Evolutionary conservation across 2,888 invertebrate species (phyloP).

Genomic region (Coleophora deauratella): DNA sequence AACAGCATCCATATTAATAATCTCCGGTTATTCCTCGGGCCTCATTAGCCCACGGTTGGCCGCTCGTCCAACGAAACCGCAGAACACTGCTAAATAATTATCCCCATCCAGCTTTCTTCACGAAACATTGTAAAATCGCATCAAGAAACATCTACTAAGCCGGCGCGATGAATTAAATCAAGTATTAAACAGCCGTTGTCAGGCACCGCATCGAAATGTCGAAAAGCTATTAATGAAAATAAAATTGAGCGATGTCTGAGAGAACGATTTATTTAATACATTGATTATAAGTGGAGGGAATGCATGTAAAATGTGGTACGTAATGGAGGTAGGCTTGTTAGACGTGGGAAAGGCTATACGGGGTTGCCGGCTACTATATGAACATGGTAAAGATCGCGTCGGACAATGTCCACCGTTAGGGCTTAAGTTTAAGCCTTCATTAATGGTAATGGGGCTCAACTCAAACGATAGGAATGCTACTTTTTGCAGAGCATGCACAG

Average conservation of each 20-base stretch:
- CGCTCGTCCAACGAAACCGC: conserved; percentile 61
- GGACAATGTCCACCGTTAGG: conserved; percentile 65
- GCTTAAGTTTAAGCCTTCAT: conserved; percentile 57
- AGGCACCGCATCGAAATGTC: conserved; percentile 49
- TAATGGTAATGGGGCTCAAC: conserved; percentile 63
- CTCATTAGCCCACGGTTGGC: conserved; percentile 60
- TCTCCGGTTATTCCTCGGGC: conserved; percentile 57
- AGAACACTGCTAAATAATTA: conserved; percentile 70
- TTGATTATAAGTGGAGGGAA: conserved; percentile 64
- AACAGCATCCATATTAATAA: conserved; percentile 65
- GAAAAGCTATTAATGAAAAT: conserved; percentile 65
- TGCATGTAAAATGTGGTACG: conserved; percentile 63
- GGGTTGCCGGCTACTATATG: conserved; percentile 28
- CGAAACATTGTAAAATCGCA: conserved; percentile 59
- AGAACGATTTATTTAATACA: conserved; percentile 67
- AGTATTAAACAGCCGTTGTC: conserved; percentile 56
- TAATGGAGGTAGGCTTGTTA: conserved; percentile 69
- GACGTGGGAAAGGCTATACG: conserved; percentile 58
- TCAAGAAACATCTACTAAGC: conserved; percentile 62
- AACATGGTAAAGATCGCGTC: conserved; percentile 52
- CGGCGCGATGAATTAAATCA: conserved; percentile 56
- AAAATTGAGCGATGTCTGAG: conserved; percentile 56
- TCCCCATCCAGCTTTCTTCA: conserved; percentile 57
- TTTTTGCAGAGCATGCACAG: conserved; percentile 43
- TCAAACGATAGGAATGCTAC: conserved; percentile 50